phyloP scores from a whole-genome alignment of 2,113 vertebrate species.

The Paradisaea rubra region DNA sequence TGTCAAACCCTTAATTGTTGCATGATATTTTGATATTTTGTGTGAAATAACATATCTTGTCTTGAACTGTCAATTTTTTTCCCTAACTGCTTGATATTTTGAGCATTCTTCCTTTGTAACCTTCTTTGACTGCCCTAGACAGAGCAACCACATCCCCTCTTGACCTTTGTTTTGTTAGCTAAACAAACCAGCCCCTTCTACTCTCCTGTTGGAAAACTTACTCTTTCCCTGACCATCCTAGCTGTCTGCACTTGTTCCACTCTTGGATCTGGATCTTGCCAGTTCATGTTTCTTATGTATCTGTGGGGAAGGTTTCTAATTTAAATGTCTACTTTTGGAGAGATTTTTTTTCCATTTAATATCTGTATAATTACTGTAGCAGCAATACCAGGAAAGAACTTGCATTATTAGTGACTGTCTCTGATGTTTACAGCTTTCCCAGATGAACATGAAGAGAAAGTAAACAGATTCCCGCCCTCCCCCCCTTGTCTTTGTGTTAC shows the following conservation, averaged over 20 bases:
- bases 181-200: not conserved
- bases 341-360: not conserved
- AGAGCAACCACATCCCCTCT: not conserved
- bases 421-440: not conserved
- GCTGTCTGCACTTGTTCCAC: not conserved
- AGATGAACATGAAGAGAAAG: not conserved
- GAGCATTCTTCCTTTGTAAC: not conserved
- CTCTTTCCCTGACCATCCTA: not conserved
- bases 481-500: not conserved
- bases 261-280: not conserved
- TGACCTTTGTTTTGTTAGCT: not conserved
- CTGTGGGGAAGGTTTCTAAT: not conserved
- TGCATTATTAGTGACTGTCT: not conserved
- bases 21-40: not conserved
- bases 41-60: not conserved
- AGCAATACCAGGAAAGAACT: not conserved
- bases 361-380: not conserved
- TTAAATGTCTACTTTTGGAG: not conserved
- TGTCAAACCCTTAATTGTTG: not conserved
- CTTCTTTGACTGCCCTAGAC: not conserved
- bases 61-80: not conserved
- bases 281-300: not conserved
- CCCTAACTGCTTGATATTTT: not conserved
- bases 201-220: not conserved
- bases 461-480: not conserved